Conservation (phyloP, 2,797 vertebrate species). For the Tangara arthus region DNA sequence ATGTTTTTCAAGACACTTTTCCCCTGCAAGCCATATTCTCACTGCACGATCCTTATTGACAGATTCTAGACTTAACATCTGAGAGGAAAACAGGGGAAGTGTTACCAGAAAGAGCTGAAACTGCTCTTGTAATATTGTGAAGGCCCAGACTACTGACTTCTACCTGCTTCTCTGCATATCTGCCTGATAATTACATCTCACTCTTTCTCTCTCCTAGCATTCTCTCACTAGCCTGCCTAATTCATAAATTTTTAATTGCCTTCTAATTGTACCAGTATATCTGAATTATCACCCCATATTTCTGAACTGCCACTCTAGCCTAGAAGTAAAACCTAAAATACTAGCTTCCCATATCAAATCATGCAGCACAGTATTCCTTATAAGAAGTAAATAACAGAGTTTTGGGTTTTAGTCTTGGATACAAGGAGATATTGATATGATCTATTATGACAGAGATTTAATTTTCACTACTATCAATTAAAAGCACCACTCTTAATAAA, state of each 20-base stretch:
- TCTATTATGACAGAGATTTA: slow-evolving; percentile 11
- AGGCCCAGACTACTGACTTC: background rate
- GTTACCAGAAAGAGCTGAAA: background rate
- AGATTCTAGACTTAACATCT: background rate
- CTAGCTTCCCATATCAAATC: background rate
- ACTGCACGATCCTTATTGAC: background rate
- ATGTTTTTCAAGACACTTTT: background rate
- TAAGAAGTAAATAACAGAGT: background rate
- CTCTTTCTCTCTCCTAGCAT: background rate
- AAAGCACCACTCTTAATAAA: slow-evolving; percentile 34
- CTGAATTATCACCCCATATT: background rate
- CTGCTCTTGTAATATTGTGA: background rate
- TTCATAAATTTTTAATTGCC: background rate
- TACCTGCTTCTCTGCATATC: background rate
- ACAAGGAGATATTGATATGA: slow-evolving; percentile 14
- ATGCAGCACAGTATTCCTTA: background rate
- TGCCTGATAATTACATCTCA: background rate
- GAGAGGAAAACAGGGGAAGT: background rate
- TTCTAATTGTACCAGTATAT: background rate
- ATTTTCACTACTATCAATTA: slow-evolving; percentile 54
- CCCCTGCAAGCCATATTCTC: rapidly evolving
- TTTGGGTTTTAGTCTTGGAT: background rate
- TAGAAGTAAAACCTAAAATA: background rate
- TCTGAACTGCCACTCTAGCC: background rate
- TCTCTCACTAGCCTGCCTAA: background rate